Evolutionary conservation across 2,888 invertebrate species (phyloP).

Genomic region (Ochropleura plecta): DNA sequence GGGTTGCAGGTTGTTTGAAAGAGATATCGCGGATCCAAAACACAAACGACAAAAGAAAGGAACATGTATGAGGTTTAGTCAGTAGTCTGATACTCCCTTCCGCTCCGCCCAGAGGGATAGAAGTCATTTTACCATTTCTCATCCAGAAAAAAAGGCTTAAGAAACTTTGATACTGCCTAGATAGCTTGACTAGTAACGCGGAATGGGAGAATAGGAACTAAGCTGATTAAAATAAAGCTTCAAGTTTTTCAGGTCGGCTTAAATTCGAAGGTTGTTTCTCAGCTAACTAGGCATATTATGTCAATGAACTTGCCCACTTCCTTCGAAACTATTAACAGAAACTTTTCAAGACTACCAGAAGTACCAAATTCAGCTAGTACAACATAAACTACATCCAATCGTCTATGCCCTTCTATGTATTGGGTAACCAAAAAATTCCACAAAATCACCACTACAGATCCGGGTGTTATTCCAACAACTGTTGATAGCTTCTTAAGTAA

Average conservation of each 20-base stretch:
- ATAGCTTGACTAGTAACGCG: neutral
- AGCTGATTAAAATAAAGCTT: neutral
- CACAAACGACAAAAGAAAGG: too few relatives aligned
- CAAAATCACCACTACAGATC: slow-evolving; percentile 33
- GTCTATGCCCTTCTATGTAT: neutral
- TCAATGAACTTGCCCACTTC: neutral
- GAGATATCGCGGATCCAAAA: too few relatives aligned
- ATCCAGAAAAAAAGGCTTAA: too few relatives aligned
- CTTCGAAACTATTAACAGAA: neutral
- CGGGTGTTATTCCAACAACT: slow-evolving; percentile 51
- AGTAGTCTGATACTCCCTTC: too few relatives aligned
- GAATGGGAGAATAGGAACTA: neutral
- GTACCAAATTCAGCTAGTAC: neutral
- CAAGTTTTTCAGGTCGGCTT: neutral
- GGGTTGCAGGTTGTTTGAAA: too few relatives aligned
- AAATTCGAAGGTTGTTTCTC: neutral
- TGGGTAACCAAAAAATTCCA: slow-evolving; percentile 23
- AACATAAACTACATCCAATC: neutral
- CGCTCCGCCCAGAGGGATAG: too few relatives aligned
- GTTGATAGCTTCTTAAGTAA: slow-evolving; percentile 60
- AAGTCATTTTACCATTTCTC: too few relatives aligned
- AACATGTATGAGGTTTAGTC: too few relatives aligned
- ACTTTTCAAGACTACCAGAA: neutral
- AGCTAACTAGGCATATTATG: neutral
- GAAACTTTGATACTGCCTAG: too few relatives aligned